phyloP scores from a whole-genome alignment of 2,113 vertebrate genomes.

The Cichladusa arquata region DNA sequence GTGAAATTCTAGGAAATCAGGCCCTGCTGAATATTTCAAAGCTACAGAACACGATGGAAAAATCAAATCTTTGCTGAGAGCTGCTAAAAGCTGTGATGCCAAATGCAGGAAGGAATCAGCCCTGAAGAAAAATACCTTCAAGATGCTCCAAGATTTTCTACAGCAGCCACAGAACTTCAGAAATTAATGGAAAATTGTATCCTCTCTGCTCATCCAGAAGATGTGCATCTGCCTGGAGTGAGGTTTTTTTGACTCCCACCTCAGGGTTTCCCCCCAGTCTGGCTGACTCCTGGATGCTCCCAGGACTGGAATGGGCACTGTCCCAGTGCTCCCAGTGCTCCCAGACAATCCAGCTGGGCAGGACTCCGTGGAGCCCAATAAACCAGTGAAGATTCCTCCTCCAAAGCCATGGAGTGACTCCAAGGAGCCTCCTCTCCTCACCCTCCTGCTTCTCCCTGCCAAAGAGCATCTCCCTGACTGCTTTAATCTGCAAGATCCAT shows the following conservation, averaged over 20 bases:
- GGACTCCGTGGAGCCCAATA: neutral
- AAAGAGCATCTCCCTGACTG: constrained; percentile 3
- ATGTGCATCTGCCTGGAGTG: neutral
- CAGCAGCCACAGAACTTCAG: neutral
- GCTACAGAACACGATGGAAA: neutral
- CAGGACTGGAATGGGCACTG: neutral
- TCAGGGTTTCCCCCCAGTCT: neutral
- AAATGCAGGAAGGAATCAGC: neutral
- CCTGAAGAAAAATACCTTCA: neutral
- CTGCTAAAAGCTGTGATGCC: neutral
- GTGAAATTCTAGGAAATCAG: neutral
- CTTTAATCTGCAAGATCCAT: constrained; percentile 59
- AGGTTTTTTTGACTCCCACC: neutral
- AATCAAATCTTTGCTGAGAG: neutral
- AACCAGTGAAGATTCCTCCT: neutral
- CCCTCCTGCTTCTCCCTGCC: constrained; percentile 26
- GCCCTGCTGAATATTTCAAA: neutral
- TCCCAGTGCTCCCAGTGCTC: neutral
- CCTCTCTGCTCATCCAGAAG: neutral
- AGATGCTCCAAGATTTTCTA: neutral
- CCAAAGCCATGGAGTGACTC: constrained; percentile 1
- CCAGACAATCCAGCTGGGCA: neutral
- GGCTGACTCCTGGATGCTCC: neutral
- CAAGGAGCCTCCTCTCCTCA: neutral
- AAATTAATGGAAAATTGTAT: rapidly evolving